Conservation (phyloP, 2,888 invertebrate species). For the Mesorhabditis belari region DNA sequence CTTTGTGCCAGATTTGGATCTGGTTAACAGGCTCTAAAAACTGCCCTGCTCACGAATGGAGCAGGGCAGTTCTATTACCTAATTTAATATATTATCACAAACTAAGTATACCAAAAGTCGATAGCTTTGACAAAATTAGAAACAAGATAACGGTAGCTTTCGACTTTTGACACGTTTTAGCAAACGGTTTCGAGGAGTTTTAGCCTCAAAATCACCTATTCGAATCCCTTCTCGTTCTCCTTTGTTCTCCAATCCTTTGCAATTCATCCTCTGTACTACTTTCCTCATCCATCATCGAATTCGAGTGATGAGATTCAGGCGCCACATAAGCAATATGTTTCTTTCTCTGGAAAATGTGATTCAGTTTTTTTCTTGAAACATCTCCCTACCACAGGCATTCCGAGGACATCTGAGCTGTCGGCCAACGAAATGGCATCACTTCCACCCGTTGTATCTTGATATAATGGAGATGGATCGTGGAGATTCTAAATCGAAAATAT, state of each 20-base stretch:
- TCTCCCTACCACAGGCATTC: slow-evolving; percentile 16
- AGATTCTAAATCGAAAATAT: neutral
- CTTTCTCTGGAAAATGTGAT: slow-evolving; percentile 32
- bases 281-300: slow-evolving; percentile 50
- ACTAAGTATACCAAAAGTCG: too few species aligned
- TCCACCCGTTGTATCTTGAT: slow-evolving; percentile 36
- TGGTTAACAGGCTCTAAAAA: too few species aligned
- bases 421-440: slow-evolving; percentile 41
- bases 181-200: too few species aligned
- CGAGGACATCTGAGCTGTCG: slow-evolving; percentile 44
- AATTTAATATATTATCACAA: too few species aligned
- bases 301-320: slow-evolving; percentile 52
- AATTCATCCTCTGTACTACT: slow-evolving; percentile 31
- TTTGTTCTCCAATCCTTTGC: slow-evolving; percentile 1
- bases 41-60: too few species aligned
- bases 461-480: slow-evolving; percentile 50
- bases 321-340: slow-evolving; percentile 53
- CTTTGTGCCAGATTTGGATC: too few species aligned
- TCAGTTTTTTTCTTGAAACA: neutral
- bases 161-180: too few species aligned
- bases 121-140: too few species aligned
- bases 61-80: too few species aligned
- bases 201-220: too few species aligned
- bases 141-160: too few species aligned
- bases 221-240: neutral